A percentile compares a stretch with the other conserved stretches of the same genome.
Evolutionary conservation across 2,888 invertebrate genomes (phyloP).

Genomic region (Apamea sordens): DNA sequence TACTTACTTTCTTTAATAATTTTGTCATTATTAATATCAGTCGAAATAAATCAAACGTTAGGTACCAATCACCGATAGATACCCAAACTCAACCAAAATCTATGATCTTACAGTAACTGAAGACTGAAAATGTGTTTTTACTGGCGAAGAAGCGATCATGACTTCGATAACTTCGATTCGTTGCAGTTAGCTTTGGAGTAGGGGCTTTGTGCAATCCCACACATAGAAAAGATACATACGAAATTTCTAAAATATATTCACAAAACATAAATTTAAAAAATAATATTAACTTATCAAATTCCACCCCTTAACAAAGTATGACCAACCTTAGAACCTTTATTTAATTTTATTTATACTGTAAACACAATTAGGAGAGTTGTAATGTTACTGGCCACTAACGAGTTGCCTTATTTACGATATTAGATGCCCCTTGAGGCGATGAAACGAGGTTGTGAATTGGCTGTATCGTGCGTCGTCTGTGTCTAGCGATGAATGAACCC

Average conservation of each 20-base stretch:
- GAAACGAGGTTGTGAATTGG: conserved; percentile 47
- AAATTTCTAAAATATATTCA: not conserved
- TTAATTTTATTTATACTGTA: conserved; percentile 62
- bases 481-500: conserved; percentile 33
- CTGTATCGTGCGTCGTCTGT: conserved; percentile 24
- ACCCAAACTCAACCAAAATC: not conserved
- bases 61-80: not conserved
- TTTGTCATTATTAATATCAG: not conserved
- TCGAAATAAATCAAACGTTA: not conserved
- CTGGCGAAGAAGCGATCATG: fast-evolving
- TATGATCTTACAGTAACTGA: not conserved
- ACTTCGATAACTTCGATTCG: not conserved
- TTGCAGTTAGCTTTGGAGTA: not conserved
- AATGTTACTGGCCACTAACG: conserved; percentile 64
- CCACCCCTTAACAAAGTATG: conserved; percentile 46
- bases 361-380: conserved; percentile 61
- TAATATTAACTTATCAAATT: not conserved
- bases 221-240: not conserved
- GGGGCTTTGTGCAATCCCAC: not conserved
- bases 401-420: conserved; percentile 63
- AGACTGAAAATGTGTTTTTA: not conserved
- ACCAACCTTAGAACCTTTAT: conserved; percentile 58
- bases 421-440: conserved; percentile 57
- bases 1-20: not conserved
- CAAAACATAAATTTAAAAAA: not conserved